Percentiles rank a stretch among this genome's conserved stretches.
These are phyloP conservation scores for Silvanus unidentatus DNA, from an alignment of 2,888 invertebrate species.

Conservation along the genomic window DNA sequence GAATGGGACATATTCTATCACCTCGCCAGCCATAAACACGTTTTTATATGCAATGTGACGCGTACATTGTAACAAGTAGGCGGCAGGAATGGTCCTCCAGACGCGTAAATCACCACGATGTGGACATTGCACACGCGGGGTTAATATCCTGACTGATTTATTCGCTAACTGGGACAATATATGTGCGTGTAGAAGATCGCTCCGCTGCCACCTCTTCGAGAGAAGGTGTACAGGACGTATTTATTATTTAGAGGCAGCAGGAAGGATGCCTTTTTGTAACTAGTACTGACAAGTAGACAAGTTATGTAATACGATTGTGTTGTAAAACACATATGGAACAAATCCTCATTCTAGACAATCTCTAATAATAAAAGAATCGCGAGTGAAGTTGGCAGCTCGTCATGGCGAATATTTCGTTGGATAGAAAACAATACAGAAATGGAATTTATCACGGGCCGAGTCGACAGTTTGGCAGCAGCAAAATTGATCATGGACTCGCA, in stretches of 20 bases:
- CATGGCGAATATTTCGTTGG: slow-evolving; percentile 36
- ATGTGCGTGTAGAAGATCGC: slow-evolving; percentile 8
- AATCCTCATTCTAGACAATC: slow-evolving; percentile 28
- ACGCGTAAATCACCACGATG: slow-evolving; percentile 44
- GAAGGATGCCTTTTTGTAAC: slow-evolving; percentile 12
- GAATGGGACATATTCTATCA: slow-evolving; percentile 41
- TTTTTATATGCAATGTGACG: slow-evolving; percentile 44
- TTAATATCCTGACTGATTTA: slow-evolving; percentile 46
- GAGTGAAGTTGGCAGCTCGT: slow-evolving; percentile 38
- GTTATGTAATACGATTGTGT: slow-evolving; percentile 26
- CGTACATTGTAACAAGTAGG: slow-evolving; percentile 42
- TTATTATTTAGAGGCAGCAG: no score
- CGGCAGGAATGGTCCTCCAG: slow-evolving; percentile 43
- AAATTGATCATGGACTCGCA: slow-evolving; percentile 34
- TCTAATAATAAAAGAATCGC: slow-evolving; percentile 31
- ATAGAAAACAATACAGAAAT: slow-evolving; percentile 35
- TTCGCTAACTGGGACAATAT: slow-evolving; percentile 28
- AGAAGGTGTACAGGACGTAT: no score
- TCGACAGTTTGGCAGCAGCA: slow-evolving; percentile 36
- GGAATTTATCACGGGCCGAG: slow-evolving; percentile 37
- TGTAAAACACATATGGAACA: slow-evolving; percentile 30
- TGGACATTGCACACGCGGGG: slow-evolving; percentile 46
- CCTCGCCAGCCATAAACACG: slow-evolving; percentile 42
- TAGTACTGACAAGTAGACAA: slow-evolving; percentile 24
- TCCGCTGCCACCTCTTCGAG: no score